Evolutionary conservation across 2,797 vertebrate species (phyloP).

Genomic region (Sparidentex hasta): DNA sequence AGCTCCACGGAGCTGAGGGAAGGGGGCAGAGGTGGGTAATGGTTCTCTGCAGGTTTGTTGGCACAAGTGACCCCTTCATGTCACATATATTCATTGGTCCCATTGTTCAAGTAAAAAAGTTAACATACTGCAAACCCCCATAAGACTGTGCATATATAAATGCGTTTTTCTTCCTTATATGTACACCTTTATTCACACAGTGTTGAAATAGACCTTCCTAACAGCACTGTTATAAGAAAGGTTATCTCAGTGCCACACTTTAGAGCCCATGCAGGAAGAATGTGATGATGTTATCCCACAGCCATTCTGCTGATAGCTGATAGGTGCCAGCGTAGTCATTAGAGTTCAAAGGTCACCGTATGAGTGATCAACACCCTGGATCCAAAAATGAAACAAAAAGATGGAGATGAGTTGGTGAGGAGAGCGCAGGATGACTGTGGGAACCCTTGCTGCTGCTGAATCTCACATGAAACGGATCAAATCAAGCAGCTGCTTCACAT

Average conservation of each 20-base stretch:
- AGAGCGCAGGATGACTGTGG: slow-evolving; percentile 6
- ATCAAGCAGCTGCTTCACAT: slow-evolving; percentile 51
- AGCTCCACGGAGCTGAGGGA: slow-evolving; percentile 16
- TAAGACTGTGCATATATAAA: slow-evolving; percentile 2
- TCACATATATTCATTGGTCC: background rate
- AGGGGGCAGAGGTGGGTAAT: slow-evolving; percentile 20
- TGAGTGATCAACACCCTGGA: slow-evolving; percentile 44
- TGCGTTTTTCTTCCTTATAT: background rate
- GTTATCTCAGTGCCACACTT: slow-evolving; percentile 62
- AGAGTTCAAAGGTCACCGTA: slow-evolving; percentile 45
- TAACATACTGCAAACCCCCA: background rate
- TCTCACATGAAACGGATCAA: slow-evolving; percentile 19
- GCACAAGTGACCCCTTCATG: background rate
- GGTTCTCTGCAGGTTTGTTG: slow-evolving; percentile 27
- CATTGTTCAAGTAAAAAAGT: slow-evolving; percentile 23
- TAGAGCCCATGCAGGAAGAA: slow-evolving; percentile 65
- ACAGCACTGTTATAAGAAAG: slow-evolving; percentile 39
- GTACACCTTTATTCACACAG: background rate
- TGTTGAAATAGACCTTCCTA: background rate
- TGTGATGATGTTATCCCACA: slow-evolving; percentile 59
- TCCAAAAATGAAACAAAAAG: slow-evolving; percentile 34
- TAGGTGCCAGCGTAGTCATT: slow-evolving; percentile 38
- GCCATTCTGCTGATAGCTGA: slow-evolving; percentile 64
- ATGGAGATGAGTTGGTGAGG: background rate
- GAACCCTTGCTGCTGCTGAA: slow-evolving; percentile 18